Conservation (phyloP, 2,113 vertebrate species). For the Microcebus ravelobensis region DNA sequence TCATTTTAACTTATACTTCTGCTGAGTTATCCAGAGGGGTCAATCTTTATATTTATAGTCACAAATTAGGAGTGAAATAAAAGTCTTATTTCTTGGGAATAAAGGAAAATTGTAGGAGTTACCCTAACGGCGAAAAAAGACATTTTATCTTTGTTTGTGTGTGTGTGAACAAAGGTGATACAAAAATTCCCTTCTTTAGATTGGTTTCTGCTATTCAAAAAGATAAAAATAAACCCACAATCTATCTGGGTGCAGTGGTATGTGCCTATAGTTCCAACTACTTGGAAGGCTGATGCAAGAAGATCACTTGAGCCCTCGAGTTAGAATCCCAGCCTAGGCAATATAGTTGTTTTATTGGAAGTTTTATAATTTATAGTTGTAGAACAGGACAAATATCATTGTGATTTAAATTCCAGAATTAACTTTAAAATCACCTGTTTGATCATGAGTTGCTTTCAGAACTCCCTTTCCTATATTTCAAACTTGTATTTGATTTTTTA, state of each 20-base stretch:
- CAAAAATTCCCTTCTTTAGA: background rate
- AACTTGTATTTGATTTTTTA: background rate
- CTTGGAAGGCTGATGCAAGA: too few relatives aligned
- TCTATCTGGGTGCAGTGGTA: background rate
- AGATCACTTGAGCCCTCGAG: too few relatives aligned
- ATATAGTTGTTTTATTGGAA: background rate
- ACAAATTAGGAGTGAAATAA: background rate
- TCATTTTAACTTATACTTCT: background rate
- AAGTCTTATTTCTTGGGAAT: background rate
- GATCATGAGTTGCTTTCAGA: background rate
- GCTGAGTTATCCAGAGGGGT: background rate
- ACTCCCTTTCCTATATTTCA: background rate
- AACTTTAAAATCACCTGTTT: background rate
- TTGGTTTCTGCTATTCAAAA: background rate
- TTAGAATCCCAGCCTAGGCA: too few relatives aligned
- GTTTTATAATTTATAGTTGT: background rate
- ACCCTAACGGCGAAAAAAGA: background rate
- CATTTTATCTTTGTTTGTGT: background rate
- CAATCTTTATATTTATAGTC: background rate
- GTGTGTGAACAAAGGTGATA: background rate
- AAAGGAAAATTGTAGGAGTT: background rate
- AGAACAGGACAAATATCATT: background rate
- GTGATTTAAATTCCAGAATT: background rate
- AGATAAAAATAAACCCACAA: background rate
- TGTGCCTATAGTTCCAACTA: too few relatives aligned